Conservation (phyloP, 2,888 invertebrate species). For the Glyphotaelius pellucidus region DNA sequence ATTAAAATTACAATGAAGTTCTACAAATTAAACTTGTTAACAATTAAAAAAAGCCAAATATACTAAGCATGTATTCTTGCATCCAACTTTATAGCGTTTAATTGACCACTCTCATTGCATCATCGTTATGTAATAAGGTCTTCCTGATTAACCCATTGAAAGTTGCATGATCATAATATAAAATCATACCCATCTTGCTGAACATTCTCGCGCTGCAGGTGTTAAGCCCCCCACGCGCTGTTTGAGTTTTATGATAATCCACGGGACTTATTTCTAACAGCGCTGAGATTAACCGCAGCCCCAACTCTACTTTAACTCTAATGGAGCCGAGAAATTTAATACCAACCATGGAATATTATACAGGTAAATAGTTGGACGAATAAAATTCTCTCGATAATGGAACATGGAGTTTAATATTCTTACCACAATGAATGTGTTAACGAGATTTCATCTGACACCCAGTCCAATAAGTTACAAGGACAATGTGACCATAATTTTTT, state of each 20-base stretch:
- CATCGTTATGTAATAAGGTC: not conserved
- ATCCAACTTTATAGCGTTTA: too few relatives aligned
- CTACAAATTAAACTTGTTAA: too few relatives aligned
- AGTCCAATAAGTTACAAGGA: not conserved
- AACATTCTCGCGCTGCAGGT: not conserved
- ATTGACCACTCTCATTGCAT: too few relatives aligned
- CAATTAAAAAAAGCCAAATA: too few relatives aligned
- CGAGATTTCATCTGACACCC: not conserved
- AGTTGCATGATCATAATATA: not conserved
- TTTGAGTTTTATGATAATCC: slow-evolving; percentile 2
- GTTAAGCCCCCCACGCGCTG: not conserved
- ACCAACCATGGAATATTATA: not conserved
- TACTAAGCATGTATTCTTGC: too few relatives aligned
- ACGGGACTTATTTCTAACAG: not conserved
- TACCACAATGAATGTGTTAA: not conserved
- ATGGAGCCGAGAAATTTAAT: not conserved
- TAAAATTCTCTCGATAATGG: not conserved
- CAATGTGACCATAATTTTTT: not conserved
- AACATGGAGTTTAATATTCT: not conserved
- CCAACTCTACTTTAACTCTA: not conserved
- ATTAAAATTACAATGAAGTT: too few relatives aligned
- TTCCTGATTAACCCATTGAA: not conserved
- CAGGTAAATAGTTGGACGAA: not conserved
- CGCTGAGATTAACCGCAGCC: not conserved
- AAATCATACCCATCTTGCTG: not conserved